Percentiles rank a stretch among this genome's conserved stretches.
Conservation (phyloP, 2,888 invertebrate species). For the Cinara cedri region DNA sequence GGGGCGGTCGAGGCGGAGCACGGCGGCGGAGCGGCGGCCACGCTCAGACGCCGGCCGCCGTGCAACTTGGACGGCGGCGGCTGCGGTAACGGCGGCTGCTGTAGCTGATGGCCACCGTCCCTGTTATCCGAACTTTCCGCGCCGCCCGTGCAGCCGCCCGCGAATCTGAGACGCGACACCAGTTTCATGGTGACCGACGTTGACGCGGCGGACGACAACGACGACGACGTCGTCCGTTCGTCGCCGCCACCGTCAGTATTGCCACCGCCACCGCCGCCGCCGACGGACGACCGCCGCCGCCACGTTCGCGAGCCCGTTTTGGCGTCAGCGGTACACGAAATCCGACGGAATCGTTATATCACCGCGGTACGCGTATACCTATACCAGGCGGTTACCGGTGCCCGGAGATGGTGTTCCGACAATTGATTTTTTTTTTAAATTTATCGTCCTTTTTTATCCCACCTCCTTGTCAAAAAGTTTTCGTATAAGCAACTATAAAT, state of each 20-base stretch:
- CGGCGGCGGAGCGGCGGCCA: conserved; percentile 34
- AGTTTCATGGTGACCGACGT: conserved; percentile 50
- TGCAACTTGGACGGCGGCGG: conserved; percentile 42
- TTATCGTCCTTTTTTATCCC: too few species aligned
- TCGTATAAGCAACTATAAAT: too few species aligned
- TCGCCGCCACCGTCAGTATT: not conserved
- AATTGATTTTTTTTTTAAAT: too few species aligned
- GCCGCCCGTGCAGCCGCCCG: conserved; percentile 31
- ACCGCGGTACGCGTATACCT: not conserved
- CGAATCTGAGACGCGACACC: conserved; percentile 58
- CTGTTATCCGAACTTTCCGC: too few species aligned
- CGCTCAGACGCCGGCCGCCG: conserved; percentile 52
- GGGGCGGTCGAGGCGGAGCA: conserved; percentile 24
- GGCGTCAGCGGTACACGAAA: not conserved
- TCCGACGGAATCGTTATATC: not conserved
- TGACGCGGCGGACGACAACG: conserved; percentile 47
- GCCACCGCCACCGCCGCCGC: conserved; percentile 11
- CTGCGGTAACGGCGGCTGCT: not conserved
- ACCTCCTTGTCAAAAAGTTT: too few species aligned
- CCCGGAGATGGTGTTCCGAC: too few species aligned
- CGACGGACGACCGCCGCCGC: conserved; percentile 41
- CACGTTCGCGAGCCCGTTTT: conserved; percentile 42
- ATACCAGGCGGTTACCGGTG: too few species aligned
- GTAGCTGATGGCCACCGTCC: not conserved
- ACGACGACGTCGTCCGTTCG: not conserved